phyloP scores from a whole-genome alignment of 2,888 invertebrate species.

The Xestia xanthographa region DNA sequence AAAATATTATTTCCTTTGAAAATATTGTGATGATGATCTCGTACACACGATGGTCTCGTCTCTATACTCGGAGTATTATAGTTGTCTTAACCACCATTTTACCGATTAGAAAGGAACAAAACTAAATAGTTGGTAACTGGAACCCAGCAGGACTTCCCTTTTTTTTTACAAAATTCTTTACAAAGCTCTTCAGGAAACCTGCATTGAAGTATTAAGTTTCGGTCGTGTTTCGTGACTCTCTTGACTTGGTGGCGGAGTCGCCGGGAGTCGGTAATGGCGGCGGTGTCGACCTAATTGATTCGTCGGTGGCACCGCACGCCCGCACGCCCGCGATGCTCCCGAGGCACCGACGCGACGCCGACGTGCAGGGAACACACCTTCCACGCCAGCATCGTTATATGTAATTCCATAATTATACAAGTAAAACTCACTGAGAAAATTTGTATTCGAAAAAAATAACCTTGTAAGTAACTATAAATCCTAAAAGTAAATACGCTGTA shows the following conservation, averaged over 20 bases:
- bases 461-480: not conserved
- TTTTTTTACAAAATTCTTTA: no score
- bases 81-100: not conserved
- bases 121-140: not conserved
- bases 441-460: not conserved
- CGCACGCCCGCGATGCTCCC: slow-evolving; percentile 22
- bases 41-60: not conserved
- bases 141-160: no score
- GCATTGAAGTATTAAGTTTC: slow-evolving; percentile 27
- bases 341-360: slow-evolving; percentile 11
- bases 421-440: not conserved
- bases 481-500: not conserved
- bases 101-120: no score
- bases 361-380: slow-evolving; percentile 28
- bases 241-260: slow-evolving; percentile 50
- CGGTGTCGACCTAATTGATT: slow-evolving; percentile 77
- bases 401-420: not conserved
- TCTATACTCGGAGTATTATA: not conserved
- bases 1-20: not conserved
- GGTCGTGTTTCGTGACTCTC: slow-evolving; percentile 38
- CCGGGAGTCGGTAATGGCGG: slow-evolving; percentile 68
- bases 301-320: slow-evolving; percentile 56
- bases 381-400: slow-evolving; percentile 19
- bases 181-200: not conserved
- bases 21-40: not conserved